phyloP scores from a whole-genome alignment of 2,888 invertebrate genomes.

The Eucriotettix oculatus region DNA sequence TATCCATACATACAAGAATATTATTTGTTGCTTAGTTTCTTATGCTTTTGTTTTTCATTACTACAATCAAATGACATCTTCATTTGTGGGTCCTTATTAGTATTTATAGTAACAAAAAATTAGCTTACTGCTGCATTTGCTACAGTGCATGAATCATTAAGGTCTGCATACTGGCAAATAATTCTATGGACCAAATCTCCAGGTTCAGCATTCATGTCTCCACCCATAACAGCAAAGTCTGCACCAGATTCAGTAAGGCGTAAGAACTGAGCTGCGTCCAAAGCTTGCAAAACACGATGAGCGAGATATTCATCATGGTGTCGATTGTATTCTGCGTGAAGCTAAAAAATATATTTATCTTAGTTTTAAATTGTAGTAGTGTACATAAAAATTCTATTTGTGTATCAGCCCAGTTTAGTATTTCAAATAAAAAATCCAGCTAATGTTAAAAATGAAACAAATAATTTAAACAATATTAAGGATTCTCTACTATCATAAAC shows the following conservation, averaged over 20 bases:
- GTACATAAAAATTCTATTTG: background rate
- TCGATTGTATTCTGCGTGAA: constrained; percentile 86
- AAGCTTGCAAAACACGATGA: constrained; percentile 85
- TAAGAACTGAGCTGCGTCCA: constrained; percentile 88
- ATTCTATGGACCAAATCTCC: constrained; percentile 59
- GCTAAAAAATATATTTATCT: constrained; percentile 29
- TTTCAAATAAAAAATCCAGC: background rate
- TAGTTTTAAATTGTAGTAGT: no score
- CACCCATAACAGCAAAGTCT: constrained; percentile 75
- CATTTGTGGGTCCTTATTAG: no score
- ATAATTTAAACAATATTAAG: no score
- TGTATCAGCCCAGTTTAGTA: background rate
- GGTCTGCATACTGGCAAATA: constrained; percentile 12
- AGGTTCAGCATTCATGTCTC: constrained; percentile 88
- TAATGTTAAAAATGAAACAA: no score
- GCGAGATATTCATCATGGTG: constrained; percentile 77
- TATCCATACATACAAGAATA: no score
- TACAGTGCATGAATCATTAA: constrained; percentile 15
- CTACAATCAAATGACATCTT: no score
- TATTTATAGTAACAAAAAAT: no score
- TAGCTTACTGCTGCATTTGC: background rate
- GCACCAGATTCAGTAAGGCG: constrained; percentile 60
- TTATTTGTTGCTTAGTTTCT: no score
- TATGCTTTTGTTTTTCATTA: no score
- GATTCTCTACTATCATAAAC: no score